Percentiles rank a stretch among this genome's conserved stretches.
These are phyloP conservation scores for Drosophila santomea DNA, from an alignment of 1,140 invertebrate species.

Conservation along the genomic window DNA sequence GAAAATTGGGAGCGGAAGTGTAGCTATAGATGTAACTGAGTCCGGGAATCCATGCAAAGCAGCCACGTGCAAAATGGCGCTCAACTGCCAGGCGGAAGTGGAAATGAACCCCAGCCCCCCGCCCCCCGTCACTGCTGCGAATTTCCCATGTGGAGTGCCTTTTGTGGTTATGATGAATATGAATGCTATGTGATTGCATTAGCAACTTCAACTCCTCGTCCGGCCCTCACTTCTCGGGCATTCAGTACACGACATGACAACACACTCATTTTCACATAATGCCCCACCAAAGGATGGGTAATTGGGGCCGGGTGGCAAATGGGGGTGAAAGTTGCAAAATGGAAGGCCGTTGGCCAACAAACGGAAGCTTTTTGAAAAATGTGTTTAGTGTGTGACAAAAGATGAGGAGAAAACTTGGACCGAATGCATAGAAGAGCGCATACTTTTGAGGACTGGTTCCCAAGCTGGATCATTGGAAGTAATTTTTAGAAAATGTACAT, in stretches of 20 bases:
- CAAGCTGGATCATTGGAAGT: not conserved
- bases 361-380: conserved; percentile 75
- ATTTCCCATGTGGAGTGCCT: conserved; percentile 67
- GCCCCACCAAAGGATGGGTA: conserved; percentile 15
- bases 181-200: conserved; percentile 83
- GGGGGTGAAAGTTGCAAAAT: conserved; percentile 6
- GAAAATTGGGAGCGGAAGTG: conserved; percentile 22
- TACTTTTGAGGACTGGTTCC: not conserved
- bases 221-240: conserved; percentile 4
- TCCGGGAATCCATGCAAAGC: conserved; percentile 32
- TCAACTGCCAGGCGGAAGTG: conserved; percentile 49
- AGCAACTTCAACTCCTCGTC: conserved; percentile 66
- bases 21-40: conserved; percentile 10
- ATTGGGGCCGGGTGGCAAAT: not conserved
- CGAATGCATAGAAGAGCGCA: not conserved
- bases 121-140: conserved; percentile 1
- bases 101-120: conserved; percentile 6
- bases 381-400: conserved; percentile 77
- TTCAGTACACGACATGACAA: conserved; percentile 50
- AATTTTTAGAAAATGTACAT: not conserved
- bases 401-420: conserved; percentile 5
- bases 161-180: conserved; percentile 83
- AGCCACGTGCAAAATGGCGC: conserved; percentile 58
- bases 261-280: conserved; percentile 67
- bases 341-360: conserved; percentile 32